Evolutionary conservation across 2,888 invertebrate species (phyloP).

Genomic region (Hypomecis atomaria): DNA sequence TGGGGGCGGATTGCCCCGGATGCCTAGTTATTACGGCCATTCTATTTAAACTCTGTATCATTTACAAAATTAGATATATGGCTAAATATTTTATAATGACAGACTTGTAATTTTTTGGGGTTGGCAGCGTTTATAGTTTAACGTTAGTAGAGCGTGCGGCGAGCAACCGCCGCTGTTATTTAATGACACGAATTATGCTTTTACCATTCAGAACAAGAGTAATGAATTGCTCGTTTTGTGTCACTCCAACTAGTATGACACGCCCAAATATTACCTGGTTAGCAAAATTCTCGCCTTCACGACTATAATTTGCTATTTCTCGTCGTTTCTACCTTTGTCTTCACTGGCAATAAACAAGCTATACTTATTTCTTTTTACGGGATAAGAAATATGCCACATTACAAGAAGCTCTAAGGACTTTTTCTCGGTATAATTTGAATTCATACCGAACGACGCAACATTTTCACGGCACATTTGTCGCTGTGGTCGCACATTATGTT

Average conservation of each 20-base stretch:
- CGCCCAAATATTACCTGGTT: conserved; percentile 67
- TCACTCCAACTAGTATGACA: conserved; percentile 51
- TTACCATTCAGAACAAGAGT: conserved; percentile 49
- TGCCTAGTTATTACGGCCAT: conserved; percentile 81
- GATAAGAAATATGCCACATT: conserved; percentile 37
- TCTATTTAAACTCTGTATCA: conserved; percentile 81
- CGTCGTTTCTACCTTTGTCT: conserved; percentile 21
- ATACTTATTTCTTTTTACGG: conserved; percentile 30
- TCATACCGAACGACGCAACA: conserved; percentile 49
- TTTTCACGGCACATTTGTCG: conserved; percentile 59
- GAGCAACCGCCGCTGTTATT: conserved; percentile 49
- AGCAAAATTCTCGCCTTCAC: conserved; percentile 45
- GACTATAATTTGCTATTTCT: conserved; percentile 47
- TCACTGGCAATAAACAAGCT: conserved; percentile 22
- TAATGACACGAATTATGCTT: conserved; percentile 65
- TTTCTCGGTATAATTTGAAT: conserved; percentile 54
- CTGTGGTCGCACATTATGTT: conserved; percentile 58
- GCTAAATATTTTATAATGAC: conserved; percentile 84
- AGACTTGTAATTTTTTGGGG: conserved; percentile 67
- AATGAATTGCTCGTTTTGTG: conserved; percentile 56
- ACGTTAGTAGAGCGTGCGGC: conserved; percentile 59
- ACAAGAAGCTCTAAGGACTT: conserved; percentile 39
- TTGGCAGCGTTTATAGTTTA: conserved; percentile 62
- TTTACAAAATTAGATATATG: conserved; percentile 81
- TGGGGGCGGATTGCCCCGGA: conserved; percentile 80